These are phyloP conservation scores for Pomatorhinus ruficollis DNA, from an alignment of 2,113 vertebrate species.

Conservation along the genomic window DNA sequence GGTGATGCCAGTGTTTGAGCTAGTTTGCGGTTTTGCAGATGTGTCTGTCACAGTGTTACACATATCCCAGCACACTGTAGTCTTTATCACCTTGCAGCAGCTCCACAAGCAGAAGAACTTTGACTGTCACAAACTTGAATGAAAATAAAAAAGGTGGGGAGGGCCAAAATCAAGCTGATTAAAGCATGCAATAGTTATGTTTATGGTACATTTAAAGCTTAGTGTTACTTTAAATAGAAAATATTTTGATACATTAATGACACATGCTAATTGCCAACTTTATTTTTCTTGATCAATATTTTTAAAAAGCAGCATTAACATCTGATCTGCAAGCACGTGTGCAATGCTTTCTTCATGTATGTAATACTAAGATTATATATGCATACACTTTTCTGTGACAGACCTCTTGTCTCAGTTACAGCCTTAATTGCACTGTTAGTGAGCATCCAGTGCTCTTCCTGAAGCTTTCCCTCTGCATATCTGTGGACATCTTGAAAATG, in stretches of 20 bases:
- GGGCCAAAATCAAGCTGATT: not conserved
- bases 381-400: not conserved
- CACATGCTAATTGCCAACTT: not conserved
- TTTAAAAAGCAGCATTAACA: not conserved
- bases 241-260: not conserved
- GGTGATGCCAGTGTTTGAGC: not conserved
- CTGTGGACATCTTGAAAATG: not conserved
- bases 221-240: not conserved
- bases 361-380: not conserved
- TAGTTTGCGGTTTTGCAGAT: not conserved
- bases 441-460: not conserved
- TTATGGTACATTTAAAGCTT: not conserved
- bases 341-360: not conserved
- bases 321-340: not conserved
- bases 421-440: not conserved
- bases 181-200: not conserved
- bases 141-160: fast-evolving
- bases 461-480: not conserved
- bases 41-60: not conserved
- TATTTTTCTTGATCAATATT: not conserved
- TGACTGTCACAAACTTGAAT: not conserved
- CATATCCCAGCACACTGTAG: not conserved
- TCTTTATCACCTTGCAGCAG: not conserved
- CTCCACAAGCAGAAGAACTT: not conserved
- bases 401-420: not conserved